A percentile compares a stretch with the other conserved stretches of the same genome.
These are phyloP conservation scores for Ophiothrix spiculata DNA, from an alignment of 35 echinoderm and acorn worm genomes.

Conservation along the genomic window DNA sequence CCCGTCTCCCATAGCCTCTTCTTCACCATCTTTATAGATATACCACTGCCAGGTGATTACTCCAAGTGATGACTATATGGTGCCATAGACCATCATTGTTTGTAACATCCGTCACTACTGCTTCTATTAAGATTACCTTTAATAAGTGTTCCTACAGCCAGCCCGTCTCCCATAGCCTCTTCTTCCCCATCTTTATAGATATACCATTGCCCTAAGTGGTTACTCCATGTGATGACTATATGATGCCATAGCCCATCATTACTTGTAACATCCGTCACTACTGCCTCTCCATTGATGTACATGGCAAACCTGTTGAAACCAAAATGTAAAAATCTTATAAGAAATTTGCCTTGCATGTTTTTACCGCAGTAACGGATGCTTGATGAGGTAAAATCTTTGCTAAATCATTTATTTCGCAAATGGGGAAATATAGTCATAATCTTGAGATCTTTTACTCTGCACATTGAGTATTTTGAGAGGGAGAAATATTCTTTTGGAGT, in stretches of 20 bases:
- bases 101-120: conserved; percentile 77
- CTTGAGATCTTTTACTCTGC: no score
- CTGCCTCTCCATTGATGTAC: conserved; percentile 49
- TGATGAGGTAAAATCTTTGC: no score
- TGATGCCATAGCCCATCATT: conserved; percentile 93
- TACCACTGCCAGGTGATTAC: conserved; percentile 43
- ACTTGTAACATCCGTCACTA: conserved; percentile 67
- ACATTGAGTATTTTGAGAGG: no score
- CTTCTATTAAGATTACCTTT: no score
- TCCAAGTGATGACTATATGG: conserved; percentile 85
- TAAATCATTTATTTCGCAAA: no score
- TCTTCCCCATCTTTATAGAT: conserved; percentile 74
- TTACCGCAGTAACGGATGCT: no score
- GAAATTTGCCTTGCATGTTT: no score
- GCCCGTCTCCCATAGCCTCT: conserved; percentile 13
- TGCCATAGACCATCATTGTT: conserved; percentile 86
- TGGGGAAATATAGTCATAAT: no score
- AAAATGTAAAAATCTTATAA: no score
- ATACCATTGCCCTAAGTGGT: conserved; percentile 47
- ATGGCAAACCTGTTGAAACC: conserved; percentile 86
- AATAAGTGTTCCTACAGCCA: conserved; percentile 48
- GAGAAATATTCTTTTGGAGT: no score
- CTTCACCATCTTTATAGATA: conserved; percentile 74
- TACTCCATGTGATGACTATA: conserved; percentile 74
- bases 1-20: conserved; percentile 13